Evolutionary conservation across 2,113 vertebrate genomes (phyloP).

Genomic region (Meriones unguiculatus): DNA sequence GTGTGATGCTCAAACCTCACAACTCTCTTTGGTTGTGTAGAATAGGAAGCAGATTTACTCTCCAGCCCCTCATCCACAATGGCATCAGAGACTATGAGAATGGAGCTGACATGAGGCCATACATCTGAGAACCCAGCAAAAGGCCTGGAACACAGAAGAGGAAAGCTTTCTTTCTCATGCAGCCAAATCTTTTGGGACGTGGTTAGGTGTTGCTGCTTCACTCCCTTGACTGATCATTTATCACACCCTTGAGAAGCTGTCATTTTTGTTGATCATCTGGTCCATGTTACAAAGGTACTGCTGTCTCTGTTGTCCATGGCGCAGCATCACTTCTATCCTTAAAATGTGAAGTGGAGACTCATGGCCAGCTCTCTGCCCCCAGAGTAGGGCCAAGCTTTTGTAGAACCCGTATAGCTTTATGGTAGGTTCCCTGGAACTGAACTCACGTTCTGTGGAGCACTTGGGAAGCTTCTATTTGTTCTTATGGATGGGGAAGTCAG

Average conservation of each 20-base stretch:
- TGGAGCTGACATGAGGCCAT: rapidly evolving
- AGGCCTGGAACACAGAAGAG: rapidly evolving
- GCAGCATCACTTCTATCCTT: not conserved
- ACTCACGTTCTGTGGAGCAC: not conserved
- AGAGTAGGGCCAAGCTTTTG: not conserved
- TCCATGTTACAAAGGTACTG: not conserved
- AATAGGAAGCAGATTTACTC: too few relatives aligned
- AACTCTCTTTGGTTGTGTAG: not conserved
- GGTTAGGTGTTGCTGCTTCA: too few relatives aligned
- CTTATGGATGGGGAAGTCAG: not conserved
- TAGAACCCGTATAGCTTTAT: not conserved
- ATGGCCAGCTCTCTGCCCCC: rapidly evolving
- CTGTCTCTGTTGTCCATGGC: not conserved
- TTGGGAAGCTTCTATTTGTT: not conserved
- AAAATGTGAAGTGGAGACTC: not conserved
- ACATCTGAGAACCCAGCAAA: rapidly evolving
- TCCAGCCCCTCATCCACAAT: not conserved
- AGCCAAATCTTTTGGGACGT: not conserved
- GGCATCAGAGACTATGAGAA: not conserved
- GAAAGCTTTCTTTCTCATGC: rapidly evolving
- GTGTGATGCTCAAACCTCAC: rapidly evolving
- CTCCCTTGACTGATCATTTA: not conserved
- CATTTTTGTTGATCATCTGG: not conserved
- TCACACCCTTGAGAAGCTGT: not conserved
- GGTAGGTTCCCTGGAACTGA: not conserved